These are phyloP conservation scores for Ptilonorhynchus violaceus DNA, from an alignment of 2,113 vertebrate genomes.

Conservation along the genomic window DNA sequence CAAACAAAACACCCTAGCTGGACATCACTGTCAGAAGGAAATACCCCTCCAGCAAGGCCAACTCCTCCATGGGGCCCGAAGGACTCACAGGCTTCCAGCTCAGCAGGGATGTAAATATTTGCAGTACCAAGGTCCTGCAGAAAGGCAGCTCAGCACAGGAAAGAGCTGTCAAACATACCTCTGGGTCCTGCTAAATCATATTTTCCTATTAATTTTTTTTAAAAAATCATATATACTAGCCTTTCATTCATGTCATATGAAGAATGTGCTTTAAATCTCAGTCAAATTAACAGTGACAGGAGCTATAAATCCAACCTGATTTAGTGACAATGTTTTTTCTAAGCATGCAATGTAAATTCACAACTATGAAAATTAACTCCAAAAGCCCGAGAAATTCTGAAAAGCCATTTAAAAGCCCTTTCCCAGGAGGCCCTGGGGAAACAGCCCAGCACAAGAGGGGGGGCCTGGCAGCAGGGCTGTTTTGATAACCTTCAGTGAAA, in stretches of 20 bases:
- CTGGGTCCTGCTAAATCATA: background rate
- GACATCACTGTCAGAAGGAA: background rate
- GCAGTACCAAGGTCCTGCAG: background rate
- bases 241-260: background rate
- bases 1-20: background rate
- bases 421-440: background rate
- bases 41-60: background rate
- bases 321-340: background rate
- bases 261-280: background rate
- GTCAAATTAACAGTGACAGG: background rate
- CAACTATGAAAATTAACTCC: background rate
- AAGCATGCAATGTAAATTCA: background rate
- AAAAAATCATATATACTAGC: background rate
- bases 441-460: background rate
- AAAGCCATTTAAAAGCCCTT: background rate
- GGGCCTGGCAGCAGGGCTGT: background rate
- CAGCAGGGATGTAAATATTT: background rate
- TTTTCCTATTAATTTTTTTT: background rate
- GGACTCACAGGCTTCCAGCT: background rate
- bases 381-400: conserved; percentile 4
- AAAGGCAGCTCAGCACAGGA: background rate
- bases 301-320: conserved; percentile 13
- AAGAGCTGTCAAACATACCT: background rate
- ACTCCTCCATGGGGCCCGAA: background rate
- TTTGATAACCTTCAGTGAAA: conserved; percentile 1